phyloP scores from a whole-genome alignment of 92 coral and sea anemone genomes.

The Phenganax marumi region DNA sequence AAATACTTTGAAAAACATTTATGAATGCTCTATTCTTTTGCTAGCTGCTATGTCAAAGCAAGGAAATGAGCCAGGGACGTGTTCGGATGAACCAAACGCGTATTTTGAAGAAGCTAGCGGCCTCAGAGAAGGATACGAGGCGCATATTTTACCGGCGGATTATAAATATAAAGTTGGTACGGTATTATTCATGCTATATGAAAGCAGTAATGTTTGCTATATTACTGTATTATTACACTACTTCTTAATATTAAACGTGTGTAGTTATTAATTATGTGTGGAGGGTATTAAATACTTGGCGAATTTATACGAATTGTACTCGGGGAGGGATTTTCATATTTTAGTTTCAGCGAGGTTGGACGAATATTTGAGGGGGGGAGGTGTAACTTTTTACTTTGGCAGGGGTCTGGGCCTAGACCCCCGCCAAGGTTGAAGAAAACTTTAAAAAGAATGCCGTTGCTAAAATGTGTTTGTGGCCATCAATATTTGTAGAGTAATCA shows the following conservation, averaged over 20 bases:
- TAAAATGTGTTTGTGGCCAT: too few species aligned
- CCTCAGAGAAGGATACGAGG: constrained; percentile 31
- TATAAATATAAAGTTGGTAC: constrained; percentile 90
- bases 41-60: neutral
- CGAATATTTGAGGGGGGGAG: too few species aligned
- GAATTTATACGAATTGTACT: too few species aligned
- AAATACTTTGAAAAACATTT: neutral
- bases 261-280: neutral
- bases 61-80: constrained; percentile 20
- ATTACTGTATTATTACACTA: neutral
- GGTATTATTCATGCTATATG: constrained; percentile 8
- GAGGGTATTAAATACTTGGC: too few species aligned
- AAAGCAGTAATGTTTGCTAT: neutral
- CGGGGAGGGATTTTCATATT: too few species aligned
- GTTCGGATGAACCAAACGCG: constrained; percentile 4
- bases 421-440: too few species aligned
- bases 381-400: too few species aligned
- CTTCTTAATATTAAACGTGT: neutral
- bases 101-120: constrained; percentile 45
- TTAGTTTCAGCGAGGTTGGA: too few species aligned
- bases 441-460: too few species aligned
- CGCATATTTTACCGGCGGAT: constrained; percentile 67
- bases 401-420: too few species aligned
- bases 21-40: neutral
- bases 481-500: too few species aligned